phyloP scores from a whole-genome alignment of 2,888 invertebrate genomes.

The Gibbula magus region DNA sequence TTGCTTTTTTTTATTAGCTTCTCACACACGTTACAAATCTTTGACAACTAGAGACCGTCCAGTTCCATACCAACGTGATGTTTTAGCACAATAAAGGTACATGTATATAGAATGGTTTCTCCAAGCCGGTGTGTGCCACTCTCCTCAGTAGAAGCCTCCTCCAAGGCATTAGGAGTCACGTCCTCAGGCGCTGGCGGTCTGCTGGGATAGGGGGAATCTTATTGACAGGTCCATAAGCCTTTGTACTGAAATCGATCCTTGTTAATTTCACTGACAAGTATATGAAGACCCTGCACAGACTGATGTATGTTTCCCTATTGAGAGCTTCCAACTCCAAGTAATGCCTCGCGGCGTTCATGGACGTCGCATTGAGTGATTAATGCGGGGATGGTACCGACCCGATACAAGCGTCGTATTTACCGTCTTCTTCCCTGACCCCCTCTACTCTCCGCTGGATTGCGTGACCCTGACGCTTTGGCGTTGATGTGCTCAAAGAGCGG shows the following conservation, averaged over 20 bases:
- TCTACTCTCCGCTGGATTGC: neutral
- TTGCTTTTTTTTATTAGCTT: too few relatives aligned
- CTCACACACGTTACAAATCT: too few relatives aligned
- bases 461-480: neutral
- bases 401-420: neutral
- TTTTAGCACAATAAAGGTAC: too few relatives aligned
- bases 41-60: too few relatives aligned
- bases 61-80: too few relatives aligned
- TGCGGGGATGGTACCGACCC: neutral
- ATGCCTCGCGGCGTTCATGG: neutral
- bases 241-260: neutral
- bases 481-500: conserved; percentile 1
- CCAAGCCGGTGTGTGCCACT: too few relatives aligned
- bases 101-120: too few relatives aligned
- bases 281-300: neutral
- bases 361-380: neutral
- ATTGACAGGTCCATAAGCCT: neutral
- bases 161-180: neutral
- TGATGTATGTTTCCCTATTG: neutral
- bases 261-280: conserved; percentile 8
- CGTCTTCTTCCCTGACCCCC: neutral
- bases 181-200: neutral
- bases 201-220: neutral
- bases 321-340: neutral
- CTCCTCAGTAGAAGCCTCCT: too few relatives aligned